phyloP scores from a whole-genome alignment of 2,888 invertebrate genomes.

The Drosophila rellima region DNA sequence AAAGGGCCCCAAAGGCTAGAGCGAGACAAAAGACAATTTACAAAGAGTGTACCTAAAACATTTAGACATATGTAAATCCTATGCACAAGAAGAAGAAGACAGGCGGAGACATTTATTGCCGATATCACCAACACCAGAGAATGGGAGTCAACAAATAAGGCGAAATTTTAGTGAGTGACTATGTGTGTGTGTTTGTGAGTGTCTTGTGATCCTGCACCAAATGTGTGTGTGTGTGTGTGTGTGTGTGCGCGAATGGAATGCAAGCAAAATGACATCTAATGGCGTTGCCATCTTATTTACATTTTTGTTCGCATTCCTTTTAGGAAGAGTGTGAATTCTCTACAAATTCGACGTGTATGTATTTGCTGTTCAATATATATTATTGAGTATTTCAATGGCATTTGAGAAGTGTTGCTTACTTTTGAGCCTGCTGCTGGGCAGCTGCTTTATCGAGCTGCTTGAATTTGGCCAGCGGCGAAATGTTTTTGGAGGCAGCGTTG shows the following conservation, averaged over 20 bases:
- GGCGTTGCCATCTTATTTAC: slow-evolving; percentile 7
- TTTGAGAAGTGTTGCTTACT: slow-evolving; percentile 87
- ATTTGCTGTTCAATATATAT: slow-evolving; percentile 10
- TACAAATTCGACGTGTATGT: slow-evolving; percentile 25
- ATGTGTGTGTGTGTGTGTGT: slow-evolving; percentile 21
- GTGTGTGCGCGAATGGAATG: slow-evolving; percentile 33
- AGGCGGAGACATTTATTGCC: slow-evolving; percentile 26
- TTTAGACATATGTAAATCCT: slow-evolving; percentile 24
- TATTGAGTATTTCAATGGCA: background rate
- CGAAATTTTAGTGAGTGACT: slow-evolving; percentile 34
- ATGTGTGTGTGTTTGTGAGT: slow-evolving; percentile 19
- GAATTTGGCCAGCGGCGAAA: slow-evolving; percentile 96
- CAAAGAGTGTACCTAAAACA: slow-evolving; percentile 26
- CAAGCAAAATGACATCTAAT: slow-evolving; percentile 24
- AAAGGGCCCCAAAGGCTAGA: slow-evolving; percentile 21
- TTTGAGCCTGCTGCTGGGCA: slow-evolving; percentile 90
- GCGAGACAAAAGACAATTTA: slow-evolving; percentile 19
- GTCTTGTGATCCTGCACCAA: slow-evolving; percentile 40
- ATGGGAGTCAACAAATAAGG: slow-evolving; percentile 36
- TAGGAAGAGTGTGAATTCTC: slow-evolving; percentile 4
- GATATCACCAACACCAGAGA: slow-evolving; percentile 53
- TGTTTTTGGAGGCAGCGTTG: slow-evolving; percentile 88
- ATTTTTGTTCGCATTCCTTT: slow-evolving; percentile 30
- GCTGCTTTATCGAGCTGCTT: slow-evolving; percentile 95
- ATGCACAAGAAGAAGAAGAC: slow-evolving; percentile 28